phyloP scores from a whole-genome alignment of 2,113 vertebrate species.

The Oreochromis spilurus region DNA sequence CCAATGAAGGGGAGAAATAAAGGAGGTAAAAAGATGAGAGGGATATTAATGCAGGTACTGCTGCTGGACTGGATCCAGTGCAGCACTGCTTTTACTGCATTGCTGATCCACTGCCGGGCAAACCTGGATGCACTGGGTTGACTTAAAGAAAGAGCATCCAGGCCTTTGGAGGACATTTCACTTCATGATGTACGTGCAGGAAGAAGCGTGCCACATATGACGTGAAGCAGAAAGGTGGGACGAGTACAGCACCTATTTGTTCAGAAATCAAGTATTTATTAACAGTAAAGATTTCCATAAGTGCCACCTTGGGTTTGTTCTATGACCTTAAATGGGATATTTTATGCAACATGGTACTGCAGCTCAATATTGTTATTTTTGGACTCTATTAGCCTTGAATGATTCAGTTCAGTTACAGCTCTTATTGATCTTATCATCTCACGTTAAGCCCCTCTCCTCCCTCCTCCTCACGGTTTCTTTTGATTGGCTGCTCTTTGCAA shows the following conservation, averaged over 20 bases:
- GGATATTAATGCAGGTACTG: background rate
- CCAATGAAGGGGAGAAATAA: background rate
- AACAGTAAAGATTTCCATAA: background rate
- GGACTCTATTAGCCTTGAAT: background rate
- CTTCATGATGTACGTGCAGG: background rate
- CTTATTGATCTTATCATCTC: background rate
- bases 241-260: background rate
- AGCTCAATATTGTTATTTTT: background rate
- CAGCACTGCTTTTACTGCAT: conserved; percentile 32
- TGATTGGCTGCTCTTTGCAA: background rate
- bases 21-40: background rate
- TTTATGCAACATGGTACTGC: background rate
- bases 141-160: background rate
- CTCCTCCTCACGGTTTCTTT: background rate
- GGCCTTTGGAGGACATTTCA: background rate
- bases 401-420: background rate
- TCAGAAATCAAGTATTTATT: background rate
- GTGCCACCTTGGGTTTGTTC: background rate
- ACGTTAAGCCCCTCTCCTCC: background rate
- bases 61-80: conserved; percentile 35
- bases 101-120: conserved; percentile 5
- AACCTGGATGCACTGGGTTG: background rate
- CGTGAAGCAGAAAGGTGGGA: background rate
- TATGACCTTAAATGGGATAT: background rate
- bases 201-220: background rate